Evolutionary conservation across 1,140 invertebrate genomes (phyloP), one percentile per base, ranked within the genome.

Genomic region (Zaprionus kolodkinae): DNA sequence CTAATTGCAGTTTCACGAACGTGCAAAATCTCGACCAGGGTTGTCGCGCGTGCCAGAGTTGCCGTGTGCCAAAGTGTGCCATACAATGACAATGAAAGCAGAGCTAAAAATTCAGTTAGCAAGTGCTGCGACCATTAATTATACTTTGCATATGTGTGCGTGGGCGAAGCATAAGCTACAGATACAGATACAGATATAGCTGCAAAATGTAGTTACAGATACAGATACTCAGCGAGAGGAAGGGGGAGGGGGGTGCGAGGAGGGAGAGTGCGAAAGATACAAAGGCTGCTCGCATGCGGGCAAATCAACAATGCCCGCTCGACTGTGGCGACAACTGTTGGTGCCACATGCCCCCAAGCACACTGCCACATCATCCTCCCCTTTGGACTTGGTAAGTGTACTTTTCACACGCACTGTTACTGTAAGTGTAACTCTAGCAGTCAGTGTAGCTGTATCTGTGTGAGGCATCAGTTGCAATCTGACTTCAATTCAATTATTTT

Each of bases 401-500:
- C 62, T 81, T 81, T 80, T 67, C 66, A 77, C 74, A 71, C 54
- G 61, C 68, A 74, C 52, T 76, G 62, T 67, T 60, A 48, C 55
- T 62, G 10, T 60, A 36, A 50, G 60, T 75, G 71, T 71, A 56
- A 67, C 56, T 72, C 25, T 30, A 30, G 27, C 33, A 9, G 33
- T 35, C 7, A 57, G 63, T 73, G 66, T 69, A 76, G 17, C 6
- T 50, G 45, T 50, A 50, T 50, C 70, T 76, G 75, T 69, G 74
- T 9, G 33, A 79, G 79, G 85, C 85, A 89, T 89, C 85, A 89
- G 85, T 89, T 89, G 85, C 85, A 89, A 89, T 89, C 85, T 89
- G 81, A 89, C 85, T 89, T 89, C 86, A 89, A 89, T 89, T 89
- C 85, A 89, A 89, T 89, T 89, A 89, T 90, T 89, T 89, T 89